phyloP scores from a whole-genome alignment of 1,140 invertebrate genomes.

The Lasaia peninsularis region DNA sequence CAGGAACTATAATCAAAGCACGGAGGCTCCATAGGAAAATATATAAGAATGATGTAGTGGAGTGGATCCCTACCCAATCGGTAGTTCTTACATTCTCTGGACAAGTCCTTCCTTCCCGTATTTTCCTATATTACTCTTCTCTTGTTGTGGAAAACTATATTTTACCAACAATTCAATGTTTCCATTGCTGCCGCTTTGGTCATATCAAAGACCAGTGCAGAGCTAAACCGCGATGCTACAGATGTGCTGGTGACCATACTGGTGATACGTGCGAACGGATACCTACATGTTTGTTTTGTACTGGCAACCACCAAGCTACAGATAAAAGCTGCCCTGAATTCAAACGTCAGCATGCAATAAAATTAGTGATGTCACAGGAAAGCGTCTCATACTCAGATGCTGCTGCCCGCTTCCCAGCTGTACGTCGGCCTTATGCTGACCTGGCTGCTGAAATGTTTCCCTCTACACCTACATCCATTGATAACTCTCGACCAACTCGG shows the following conservation, averaged over 20 bases:
- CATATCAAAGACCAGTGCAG: background rate
- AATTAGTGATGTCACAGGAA: background rate
- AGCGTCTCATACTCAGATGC: background rate
- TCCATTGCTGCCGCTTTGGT: slow-evolving; percentile 21
- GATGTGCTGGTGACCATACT: background rate
- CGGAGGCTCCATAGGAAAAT: too few species aligned
- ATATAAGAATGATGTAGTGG: too few species aligned
- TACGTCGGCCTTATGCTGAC: background rate
- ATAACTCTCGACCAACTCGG: too few species aligned
- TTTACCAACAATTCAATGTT: too few species aligned
- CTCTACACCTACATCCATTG: too few species aligned
- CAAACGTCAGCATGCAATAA: background rate
- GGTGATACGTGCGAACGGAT: background rate
- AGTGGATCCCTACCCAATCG: too few species aligned
- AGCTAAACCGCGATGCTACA: background rate
- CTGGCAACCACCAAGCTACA: background rate
- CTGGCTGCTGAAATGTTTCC: background rate
- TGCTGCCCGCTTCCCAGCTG: background rate
- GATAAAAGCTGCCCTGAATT: background rate
- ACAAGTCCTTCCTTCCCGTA: too few species aligned
- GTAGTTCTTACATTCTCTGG: too few species aligned
- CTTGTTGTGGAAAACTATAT: too few species aligned
- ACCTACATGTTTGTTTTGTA: background rate
- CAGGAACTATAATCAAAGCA: background rate
- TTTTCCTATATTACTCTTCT: too few species aligned